Base-by-base conservation (phyloP, 2,113 vertebrate species). In the Dipodomys merriami region DNA sequence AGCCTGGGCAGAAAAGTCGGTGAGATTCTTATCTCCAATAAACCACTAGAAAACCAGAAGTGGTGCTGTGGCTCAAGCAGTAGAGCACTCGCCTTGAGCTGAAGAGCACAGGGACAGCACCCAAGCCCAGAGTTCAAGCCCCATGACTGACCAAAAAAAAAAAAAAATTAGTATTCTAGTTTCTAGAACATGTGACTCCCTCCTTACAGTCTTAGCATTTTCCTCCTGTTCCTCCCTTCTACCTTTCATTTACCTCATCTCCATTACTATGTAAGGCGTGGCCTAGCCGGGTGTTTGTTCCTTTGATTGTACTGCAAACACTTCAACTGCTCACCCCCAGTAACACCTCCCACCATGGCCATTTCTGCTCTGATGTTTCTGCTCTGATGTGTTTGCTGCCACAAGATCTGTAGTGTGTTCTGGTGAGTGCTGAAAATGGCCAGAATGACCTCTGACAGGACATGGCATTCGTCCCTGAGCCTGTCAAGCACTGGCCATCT, bases 311-410 rank as follows among this genome's bases (percentile, higher is more conserved):
- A 23, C 35, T 73, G 72, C 6, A 39, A 49, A 35, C 33, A 57
- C 49, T 39, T 23, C 10, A 49, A 9, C 16, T 33, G 6, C n/a
- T 30, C 27, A 0, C 16, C 16, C 30, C 33, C 69, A 77, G 0
- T 57, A 83, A 81, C 64, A 60, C 86, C 74, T 85, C 62, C 80
- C 62, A 49, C 49, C 20, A 4, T 9, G 22, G 30, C 18, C 23
- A 53, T 95, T 90, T 69, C 53, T 57, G n/a, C 49, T 67, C 79
- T 95, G 95, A 95, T 82, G 83, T 95, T 90, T 69, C 53, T 57
- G n/a, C 49, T 67, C 79, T 95, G 95, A 95, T 82, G 83, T 20
- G 49, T 93, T 87, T 86, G 11, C 67, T 95, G 71, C 73, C 62
- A 64, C 90, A 85, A 57, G 20, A 53, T 46, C 72, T 3, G 2